These are phyloP conservation scores for Centrocercus urophasianus DNA, from an alignment of 2,113 vertebrate genomes.

Conservation along the genomic window DNA sequence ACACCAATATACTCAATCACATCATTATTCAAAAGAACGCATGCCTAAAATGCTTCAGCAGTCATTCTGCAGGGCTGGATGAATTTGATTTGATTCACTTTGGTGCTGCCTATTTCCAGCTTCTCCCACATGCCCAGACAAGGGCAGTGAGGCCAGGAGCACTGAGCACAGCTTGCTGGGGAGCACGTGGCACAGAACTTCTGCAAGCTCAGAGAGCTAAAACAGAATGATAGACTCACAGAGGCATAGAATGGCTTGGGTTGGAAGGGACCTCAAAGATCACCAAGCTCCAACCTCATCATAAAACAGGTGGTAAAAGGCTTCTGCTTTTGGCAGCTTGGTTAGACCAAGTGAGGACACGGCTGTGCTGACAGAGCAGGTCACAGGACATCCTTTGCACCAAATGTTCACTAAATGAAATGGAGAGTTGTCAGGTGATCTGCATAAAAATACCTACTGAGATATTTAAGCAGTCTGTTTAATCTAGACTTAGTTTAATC, in stretches of 20 bases:
- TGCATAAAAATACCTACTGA: not conserved
- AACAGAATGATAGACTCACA: too few species aligned
- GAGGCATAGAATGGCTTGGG: too few species aligned
- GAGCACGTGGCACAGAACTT: not conserved
- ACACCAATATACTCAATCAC: not conserved
- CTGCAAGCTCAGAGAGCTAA: not conserved
- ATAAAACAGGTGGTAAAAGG: not conserved
- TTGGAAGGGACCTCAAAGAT: too few species aligned
- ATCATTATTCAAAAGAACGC: not conserved
- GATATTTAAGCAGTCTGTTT: slow-evolving; percentile 12
- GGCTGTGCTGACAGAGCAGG: not conserved
- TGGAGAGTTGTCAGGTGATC: not conserved
- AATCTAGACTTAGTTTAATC: not conserved
- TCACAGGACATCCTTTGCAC: not conserved
- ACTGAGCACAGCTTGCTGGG: not conserved
- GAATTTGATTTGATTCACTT: not conserved
- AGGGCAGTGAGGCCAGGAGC: rapidly evolving
- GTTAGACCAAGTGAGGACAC: rapidly evolving
- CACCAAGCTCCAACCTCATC: too few species aligned
- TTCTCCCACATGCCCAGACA: not conserved
- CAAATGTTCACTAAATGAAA: not conserved
- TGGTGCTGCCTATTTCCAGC: not conserved
- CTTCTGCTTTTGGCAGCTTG: not conserved
- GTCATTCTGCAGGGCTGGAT: not conserved
- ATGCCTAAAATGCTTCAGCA: slow-evolving; percentile 1